Evolutionary conservation across 2,113 vertebrate species (phyloP).

Genomic region (Albula glossodonta): DNA sequence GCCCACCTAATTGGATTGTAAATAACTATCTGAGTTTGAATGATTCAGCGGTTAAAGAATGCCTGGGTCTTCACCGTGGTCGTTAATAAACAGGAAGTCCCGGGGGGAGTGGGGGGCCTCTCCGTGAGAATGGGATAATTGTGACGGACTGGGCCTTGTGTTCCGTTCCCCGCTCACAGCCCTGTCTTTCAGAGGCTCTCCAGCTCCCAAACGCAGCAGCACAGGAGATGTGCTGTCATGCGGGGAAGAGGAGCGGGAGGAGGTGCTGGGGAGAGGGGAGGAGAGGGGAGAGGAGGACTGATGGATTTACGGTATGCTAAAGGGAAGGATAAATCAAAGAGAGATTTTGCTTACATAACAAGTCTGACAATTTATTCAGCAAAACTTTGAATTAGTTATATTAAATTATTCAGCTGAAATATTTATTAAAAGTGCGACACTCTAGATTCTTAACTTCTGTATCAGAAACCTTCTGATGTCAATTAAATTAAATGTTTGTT

Average conservation of each 20-base stretch:
- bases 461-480: neutral
- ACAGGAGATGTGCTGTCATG: neutral
- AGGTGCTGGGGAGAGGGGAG: too few species aligned
- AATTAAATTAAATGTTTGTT: neutral
- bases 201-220: neutral
- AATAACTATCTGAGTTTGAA: slow-evolving; percentile 23
- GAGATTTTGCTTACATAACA: neutral
- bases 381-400: too few species aligned
- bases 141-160: slow-evolving; percentile 15
- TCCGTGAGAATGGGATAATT: slow-evolving; percentile 14
- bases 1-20: slow-evolving; percentile 33
- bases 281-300: too few species aligned
- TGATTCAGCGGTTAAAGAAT: slow-evolving; percentile 30
- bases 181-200: neutral
- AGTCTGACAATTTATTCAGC: neutral
- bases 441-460: neutral
- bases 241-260: neutral
- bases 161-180: neutral
- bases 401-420: neutral
- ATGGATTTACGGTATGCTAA: too few species aligned
- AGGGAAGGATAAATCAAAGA: too few species aligned
- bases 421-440: neutral
- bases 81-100: slow-evolving; percentile 26
- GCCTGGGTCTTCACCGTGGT: slow-evolving; percentile 5
- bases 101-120: neutral